Evolutionary conservation across 2,113 vertebrate genomes (phyloP), one percentile per base, ranked within the genome.

Genomic region (Macquaria australasica): DNA sequence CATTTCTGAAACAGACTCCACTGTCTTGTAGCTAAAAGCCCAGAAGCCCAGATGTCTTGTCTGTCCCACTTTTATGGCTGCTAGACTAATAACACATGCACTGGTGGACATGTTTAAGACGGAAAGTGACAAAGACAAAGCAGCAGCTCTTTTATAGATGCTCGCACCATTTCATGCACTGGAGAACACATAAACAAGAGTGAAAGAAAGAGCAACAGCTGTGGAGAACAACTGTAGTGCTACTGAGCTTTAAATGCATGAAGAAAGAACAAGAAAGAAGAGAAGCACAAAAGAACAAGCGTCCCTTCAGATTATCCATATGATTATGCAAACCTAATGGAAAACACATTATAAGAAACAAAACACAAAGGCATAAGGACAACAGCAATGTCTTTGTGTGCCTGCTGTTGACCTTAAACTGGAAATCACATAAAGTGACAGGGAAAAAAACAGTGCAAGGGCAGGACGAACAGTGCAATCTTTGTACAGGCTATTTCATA

Each of bases 311-410:
- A 77, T 48, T 51, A 73, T 50, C 28, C 68, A 21, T 56, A 50
- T 3, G 34, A 87, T 78, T 39, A 63, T 31, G 31, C 28, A 53
- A 76, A 72, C 4, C 41, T 50, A 59, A 73, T 87, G 70, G 53
- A 81, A 84, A 90, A 77, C 50, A 72, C 50, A 79, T 76, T 60
- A 34, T 45, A 0, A 64, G 68, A 66, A 81, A 53, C 55, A 81
- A 34, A 43, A 43, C 34, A 74, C 58, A 81, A 56, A 39, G 45
- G 60, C 43, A 25, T 14, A 5, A 63, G 50, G 34, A 71, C 55
- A 82, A 89, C 81, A 89, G 80, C 48, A 9, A 43, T 1, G 51
- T 82, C 84, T 82, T 78, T 90, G 82, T 87, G 73, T 10, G 64
- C 43, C 20, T 62, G 59, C 58, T 50, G 62, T 66, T 50, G 64